phyloP scores from a whole-genome alignment of 2,888 invertebrate genomes.

The Eulithis testata region DNA sequence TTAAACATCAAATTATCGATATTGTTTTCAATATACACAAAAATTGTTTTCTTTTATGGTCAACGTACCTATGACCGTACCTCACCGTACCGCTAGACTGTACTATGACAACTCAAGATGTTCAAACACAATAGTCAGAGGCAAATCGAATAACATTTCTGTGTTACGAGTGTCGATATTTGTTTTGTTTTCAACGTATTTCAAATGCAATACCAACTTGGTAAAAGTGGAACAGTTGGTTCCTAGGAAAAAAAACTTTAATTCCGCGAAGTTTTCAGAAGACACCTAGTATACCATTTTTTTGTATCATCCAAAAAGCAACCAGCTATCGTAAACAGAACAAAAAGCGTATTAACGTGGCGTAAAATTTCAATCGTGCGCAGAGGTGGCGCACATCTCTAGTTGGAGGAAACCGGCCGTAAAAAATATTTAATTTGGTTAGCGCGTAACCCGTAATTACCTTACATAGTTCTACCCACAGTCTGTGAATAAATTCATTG shows the following conservation, averaged over 20 bases:
- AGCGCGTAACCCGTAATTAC: constrained; percentile 71
- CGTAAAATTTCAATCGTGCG: constrained; percentile 30
- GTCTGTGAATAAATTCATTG: constrained; percentile 60
- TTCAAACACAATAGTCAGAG: no score
- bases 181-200: background rate
- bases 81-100: no score
- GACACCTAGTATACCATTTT: no score
- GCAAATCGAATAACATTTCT: no score
- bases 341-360: constrained; percentile 32
- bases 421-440: constrained; percentile 76
- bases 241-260: no score
- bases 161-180: background rate
- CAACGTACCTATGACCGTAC: no score
- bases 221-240: no score
- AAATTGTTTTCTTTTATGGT: no score
- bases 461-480: constrained; percentile 64
- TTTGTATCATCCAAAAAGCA: constrained; percentile 11
- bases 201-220: background rate
- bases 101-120: no score
- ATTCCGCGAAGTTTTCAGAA: no score
- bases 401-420: constrained; percentile 63
- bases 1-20: constrained; percentile 9
- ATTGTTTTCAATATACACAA: background rate
- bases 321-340: constrained; percentile 24
- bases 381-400: constrained; percentile 58